Conservation (phyloP, 2,888 invertebrate species). For the Pachycephus smyrnensis region DNA sequence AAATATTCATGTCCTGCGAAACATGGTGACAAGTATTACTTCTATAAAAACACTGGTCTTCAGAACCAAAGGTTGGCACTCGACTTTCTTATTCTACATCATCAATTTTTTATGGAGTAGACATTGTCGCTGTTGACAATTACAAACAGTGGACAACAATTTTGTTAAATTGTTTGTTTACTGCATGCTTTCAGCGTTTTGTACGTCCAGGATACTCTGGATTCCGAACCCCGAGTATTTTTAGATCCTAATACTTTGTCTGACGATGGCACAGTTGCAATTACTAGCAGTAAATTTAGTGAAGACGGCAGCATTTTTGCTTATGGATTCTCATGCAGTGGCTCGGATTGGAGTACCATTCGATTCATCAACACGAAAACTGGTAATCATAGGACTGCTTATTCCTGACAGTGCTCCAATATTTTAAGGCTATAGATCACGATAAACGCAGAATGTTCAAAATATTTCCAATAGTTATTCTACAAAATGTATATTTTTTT, state of each 20-base stretch:
- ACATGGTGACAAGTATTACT: conserved; percentile 89
- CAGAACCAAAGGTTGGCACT: conserved; percentile 90
- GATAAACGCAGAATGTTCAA: background rate
- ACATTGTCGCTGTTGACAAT: background rate
- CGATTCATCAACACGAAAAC: conserved; percentile 82
- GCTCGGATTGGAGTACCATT: conserved; percentile 97
- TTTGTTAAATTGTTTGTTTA: conserved; percentile 9
- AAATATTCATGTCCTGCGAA: conserved; percentile 90
- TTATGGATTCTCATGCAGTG: conserved; percentile 91
- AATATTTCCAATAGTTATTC: background rate
- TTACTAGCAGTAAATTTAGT: conserved; percentile 83
- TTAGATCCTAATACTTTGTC: conserved; percentile 95
- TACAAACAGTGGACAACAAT: background rate
- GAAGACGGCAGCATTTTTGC: conserved; percentile 92
- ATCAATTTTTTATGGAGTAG: conserved; percentile 21
- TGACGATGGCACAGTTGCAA: conserved; percentile 89
- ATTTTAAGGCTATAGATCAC: background rate
- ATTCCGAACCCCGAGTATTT: conserved; percentile 84
- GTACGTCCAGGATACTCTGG: conserved; percentile 85
- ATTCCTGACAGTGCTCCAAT: background rate
- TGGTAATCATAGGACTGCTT: conserved; percentile 65
- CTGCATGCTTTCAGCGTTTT: conserved; percentile 76
- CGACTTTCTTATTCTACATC: conserved; percentile 43
- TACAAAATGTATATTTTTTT: background rate
- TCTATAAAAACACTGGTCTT: conserved; percentile 92